phyloP scores from a whole-genome alignment of 1,140 invertebrate genomes.

The Theocolax elegans region DNA sequence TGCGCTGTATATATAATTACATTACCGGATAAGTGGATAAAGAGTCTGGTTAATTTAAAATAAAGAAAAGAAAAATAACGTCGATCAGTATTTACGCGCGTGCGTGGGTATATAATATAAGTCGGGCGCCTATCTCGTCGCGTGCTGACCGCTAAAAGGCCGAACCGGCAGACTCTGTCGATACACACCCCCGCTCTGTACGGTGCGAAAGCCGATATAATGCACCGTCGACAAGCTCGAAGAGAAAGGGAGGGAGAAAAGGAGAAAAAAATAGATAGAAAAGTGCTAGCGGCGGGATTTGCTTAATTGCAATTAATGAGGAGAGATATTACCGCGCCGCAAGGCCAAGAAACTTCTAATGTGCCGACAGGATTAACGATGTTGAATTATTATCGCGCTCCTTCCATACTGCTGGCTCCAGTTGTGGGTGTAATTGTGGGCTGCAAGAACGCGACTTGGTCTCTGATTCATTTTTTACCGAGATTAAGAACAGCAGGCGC shows the following conservation, averaged over 20 bases:
- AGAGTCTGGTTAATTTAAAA: too few species aligned
- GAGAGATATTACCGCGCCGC: conserved; percentile 59
- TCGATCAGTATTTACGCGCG: too few species aligned
- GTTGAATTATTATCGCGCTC: conserved; percentile 64
- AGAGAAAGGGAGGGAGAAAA: conserved; percentile 10
- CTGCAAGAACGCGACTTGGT: neutral
- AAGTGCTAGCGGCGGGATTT: conserved; percentile 54
- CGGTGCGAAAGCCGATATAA: neutral
- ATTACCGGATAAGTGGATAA: too few species aligned
- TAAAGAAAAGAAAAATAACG: too few species aligned
- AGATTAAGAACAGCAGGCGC: conserved; percentile 46
- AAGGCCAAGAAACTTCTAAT: conserved; percentile 60
- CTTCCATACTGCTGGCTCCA: conserved; percentile 43
- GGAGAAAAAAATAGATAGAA: too few species aligned
- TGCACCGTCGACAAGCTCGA: conserved; percentile 11
- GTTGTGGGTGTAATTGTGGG: conserved; percentile 19
- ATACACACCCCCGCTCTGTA: too few species aligned
- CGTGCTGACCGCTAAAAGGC: neutral
- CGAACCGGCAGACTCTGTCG: too few species aligned
- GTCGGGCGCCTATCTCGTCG: conserved; percentile 11
- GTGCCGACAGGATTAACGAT: conserved; percentile 65
- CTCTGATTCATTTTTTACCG: conserved; percentile 43
- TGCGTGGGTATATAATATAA: too few species aligned
- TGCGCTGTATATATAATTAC: too few species aligned
- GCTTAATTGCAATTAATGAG: conserved; percentile 69